Percentiles rank a stretch among this genome's conserved stretches.
Conservation (phyloP, 2,797 vertebrate species). For the Phaenicophaeus curvirostris region DNA sequence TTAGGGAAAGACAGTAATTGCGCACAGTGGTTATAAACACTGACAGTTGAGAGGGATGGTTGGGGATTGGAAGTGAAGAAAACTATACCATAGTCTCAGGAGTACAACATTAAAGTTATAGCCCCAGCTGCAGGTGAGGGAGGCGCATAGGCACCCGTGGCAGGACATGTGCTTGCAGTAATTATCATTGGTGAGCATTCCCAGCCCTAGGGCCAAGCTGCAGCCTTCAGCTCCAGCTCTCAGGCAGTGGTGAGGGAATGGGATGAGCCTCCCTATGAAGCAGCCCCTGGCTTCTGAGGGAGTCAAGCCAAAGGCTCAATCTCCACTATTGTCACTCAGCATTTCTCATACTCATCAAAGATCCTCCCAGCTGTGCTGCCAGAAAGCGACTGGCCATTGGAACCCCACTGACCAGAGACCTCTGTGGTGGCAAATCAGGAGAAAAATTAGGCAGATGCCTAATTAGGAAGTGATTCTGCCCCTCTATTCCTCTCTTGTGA, state of each 20-base stretch:
- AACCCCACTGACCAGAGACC: neutral
- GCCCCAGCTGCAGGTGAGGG: neutral
- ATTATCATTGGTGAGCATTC: neutral
- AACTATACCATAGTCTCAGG: neutral
- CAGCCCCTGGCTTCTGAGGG: neutral
- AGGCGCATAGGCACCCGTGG: neutral
- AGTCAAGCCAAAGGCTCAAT: neutral
- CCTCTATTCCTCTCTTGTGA: no score
- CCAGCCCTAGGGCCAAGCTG: fast-evolving
- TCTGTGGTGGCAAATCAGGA: neutral
- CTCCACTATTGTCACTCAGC: fast-evolving
- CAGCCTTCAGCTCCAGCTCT: neutral
- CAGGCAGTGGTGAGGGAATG: neutral
- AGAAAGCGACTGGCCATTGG: neutral
- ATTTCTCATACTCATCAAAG: neutral
- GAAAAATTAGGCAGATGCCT: neutral
- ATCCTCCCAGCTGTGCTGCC: neutral
- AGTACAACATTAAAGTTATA: neutral
- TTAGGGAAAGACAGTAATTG: neutral
- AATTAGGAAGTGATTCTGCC: no score
- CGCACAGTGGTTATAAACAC: neutral
- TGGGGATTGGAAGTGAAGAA: neutral
- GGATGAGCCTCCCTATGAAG: fast-evolving
- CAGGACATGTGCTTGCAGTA: fast-evolving
- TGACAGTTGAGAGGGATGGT: neutral